A percentile compares a stretch with the other conserved stretches of the same genome.
Evolutionary conservation across 2,888 invertebrate species (phyloP).

Genomic region (Isoperla grammatica): DNA sequence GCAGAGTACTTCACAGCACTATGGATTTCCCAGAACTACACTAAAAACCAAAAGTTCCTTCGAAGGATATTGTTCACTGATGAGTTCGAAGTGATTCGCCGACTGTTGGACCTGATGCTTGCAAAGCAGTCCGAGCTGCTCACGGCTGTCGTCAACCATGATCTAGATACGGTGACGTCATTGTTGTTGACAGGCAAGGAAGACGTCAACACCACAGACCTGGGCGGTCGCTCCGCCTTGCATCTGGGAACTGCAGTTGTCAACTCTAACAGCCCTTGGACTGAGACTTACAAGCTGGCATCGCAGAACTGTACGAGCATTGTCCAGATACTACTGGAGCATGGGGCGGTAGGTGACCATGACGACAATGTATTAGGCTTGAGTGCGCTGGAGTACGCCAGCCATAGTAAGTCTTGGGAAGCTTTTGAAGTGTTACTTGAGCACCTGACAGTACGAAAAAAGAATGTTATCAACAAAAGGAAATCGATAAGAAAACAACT

Average conservation of each 20-base stretch:
- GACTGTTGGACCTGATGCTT: slow-evolving; percentile 21
- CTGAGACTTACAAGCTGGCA: too few relatives aligned
- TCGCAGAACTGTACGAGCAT: too few relatives aligned
- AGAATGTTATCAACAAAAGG: too few relatives aligned
- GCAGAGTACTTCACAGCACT: slow-evolving; percentile 25
- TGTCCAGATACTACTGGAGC: too few relatives aligned
- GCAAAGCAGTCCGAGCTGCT: slow-evolving; percentile 13
- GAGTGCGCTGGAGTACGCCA: too few relatives aligned
- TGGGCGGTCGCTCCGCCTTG: slow-evolving; percentile 20
- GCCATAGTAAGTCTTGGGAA: too few relatives aligned
- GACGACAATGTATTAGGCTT: too few relatives aligned
- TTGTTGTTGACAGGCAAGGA: not conserved
- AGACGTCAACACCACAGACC: slow-evolving; percentile 16
- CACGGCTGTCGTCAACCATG: slow-evolving; percentile 16
- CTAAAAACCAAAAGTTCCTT: slow-evolving; percentile 6
- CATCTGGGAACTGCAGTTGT: slow-evolving; percentile 12
- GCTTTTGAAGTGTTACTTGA: too few relatives aligned
- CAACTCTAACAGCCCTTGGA: too few relatives aligned
- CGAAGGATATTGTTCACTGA: slow-evolving; percentile 5
- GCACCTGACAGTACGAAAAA: too few relatives aligned
- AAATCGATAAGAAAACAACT: too few relatives aligned
- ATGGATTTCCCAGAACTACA: slow-evolving; percentile 17
- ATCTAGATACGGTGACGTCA: not conserved
- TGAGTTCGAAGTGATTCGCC: slow-evolving; percentile 13
- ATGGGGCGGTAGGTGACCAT: too few relatives aligned